phyloP scores from a whole-genome alignment of 1,140 invertebrate species.

The Galleria mellonella region DNA sequence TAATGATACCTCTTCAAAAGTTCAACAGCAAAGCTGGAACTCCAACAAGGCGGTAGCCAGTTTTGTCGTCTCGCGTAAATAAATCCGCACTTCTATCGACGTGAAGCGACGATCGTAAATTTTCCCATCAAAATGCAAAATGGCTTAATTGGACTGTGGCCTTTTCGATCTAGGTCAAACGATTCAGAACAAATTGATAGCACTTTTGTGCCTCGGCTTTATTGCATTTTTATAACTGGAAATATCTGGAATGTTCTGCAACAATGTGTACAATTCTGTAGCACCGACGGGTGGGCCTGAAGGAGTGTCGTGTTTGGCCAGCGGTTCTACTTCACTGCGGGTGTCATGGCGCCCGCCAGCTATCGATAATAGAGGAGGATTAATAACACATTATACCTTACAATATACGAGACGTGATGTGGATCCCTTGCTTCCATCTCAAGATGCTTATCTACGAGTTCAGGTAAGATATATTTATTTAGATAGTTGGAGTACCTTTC shows the following conservation, averaged over 20 bases:
- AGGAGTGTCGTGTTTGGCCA: constrained; percentile 79
- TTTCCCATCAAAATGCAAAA: constrained; percentile 70
- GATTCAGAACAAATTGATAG: constrained; percentile 66
- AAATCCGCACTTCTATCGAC: constrained; percentile 33
- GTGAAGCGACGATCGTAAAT: constrained; percentile 63
- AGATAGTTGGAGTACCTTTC: no score
- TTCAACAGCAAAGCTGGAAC: neutral
- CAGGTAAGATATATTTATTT: constrained; percentile 27
- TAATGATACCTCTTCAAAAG: neutral
- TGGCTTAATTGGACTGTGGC: constrained; percentile 69
- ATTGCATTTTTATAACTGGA: constrained; percentile 22
- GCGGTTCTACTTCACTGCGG: constrained; percentile 82
- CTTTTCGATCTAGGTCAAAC: constrained; percentile 64
- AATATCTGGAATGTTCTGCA: constrained; percentile 1
- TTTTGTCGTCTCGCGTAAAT: constrained; percentile 29
- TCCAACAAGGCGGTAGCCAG: constrained; percentile 12
- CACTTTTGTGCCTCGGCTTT: constrained; percentile 41
- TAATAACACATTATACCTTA: constrained; percentile 88
- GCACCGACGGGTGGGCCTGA: constrained; percentile 82
- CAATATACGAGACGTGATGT: constrained; percentile 59
- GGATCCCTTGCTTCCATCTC: constrained; percentile 42
- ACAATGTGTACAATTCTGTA: constrained; percentile 12
- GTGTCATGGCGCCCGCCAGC: constrained; percentile 86
- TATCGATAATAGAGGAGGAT: constrained; percentile 81
- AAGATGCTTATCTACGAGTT: constrained; percentile 54